Conservation (phyloP, 2,888 invertebrate species). For the Rapana venosa region DNA sequence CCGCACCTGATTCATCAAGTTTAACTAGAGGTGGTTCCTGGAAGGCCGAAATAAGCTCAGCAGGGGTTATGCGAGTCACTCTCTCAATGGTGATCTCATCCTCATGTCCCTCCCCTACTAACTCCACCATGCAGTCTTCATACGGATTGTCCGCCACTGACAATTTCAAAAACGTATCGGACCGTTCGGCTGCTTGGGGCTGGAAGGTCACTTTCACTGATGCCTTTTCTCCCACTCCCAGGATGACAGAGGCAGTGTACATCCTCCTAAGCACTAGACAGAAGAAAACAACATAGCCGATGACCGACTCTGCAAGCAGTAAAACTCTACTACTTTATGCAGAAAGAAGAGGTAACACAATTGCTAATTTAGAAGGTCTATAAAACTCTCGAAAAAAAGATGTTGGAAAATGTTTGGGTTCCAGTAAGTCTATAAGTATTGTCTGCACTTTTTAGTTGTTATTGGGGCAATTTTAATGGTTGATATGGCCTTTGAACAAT, state of each 20-base stretch:
- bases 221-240: slow-evolving; percentile 73
- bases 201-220: slow-evolving; percentile 72
- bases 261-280: slow-evolving; percentile 53
- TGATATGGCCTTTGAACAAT: no score
- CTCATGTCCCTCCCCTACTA: slow-evolving; percentile 79
- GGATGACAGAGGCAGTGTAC: slow-evolving; percentile 76
- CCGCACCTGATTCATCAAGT: slow-evolving; percentile 74
- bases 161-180: slow-evolving; percentile 78
- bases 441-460: no score
- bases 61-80: slow-evolving; percentile 75
- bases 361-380: no score
- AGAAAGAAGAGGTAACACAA: no score
- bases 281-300: no score
- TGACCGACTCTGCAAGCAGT: no score
- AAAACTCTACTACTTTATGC: no score
- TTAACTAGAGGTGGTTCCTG: slow-evolving; percentile 74
- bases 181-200: slow-evolving; percentile 69
- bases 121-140: slow-evolving; percentile 80
- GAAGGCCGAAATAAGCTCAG: slow-evolving; percentile 53
- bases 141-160: slow-evolving; percentile 82
- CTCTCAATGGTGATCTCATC: slow-evolving; percentile 80
- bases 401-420: no score
- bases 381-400: no score
- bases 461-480: no score
- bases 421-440: no score